These are phyloP conservation scores for Empis stercorea DNA, from an alignment of 2,888 invertebrate species.

Conservation along the genomic window DNA sequence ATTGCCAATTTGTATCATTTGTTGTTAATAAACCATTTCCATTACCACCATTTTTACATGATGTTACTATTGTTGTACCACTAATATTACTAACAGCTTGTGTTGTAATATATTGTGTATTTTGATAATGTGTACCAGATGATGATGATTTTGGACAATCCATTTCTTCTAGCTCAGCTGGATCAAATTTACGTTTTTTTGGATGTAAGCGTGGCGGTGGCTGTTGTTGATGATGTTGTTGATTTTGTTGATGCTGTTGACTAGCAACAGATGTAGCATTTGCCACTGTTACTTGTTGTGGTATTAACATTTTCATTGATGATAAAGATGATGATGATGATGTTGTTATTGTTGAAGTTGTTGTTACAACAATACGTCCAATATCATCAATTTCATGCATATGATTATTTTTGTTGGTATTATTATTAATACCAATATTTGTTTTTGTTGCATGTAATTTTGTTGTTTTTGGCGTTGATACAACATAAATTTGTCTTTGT, in stretches of 20 bases:
- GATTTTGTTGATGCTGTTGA: conserved; percentile 45
- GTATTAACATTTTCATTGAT: conserved; percentile 19
- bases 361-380: neutral
- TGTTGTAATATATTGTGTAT: conserved; percentile 10
- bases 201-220: conserved; percentile 62
- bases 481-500: conserved; percentile 19
- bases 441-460: neutral
- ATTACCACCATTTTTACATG: conserved; percentile 8
- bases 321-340: neutral
- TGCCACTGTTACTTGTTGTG: conserved; percentile 42
- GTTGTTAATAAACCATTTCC: neutral
- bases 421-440: conserved; percentile 21
- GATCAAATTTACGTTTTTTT: conserved; percentile 61
- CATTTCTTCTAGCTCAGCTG: conserved; percentile 33
- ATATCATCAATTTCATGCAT: conserved; percentile 6
- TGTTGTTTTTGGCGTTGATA: conserved; percentile 18
- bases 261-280: conserved; percentile 16
- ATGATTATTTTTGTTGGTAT: conserved; percentile 13
- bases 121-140: conserved; percentile 16
- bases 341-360: neutral
- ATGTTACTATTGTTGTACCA: conserved; percentile 10
- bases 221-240: conserved; percentile 25
- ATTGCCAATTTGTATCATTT: conserved; percentile 8
- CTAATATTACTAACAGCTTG: neutral
- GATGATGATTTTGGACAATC: conserved; percentile 16